A percentile compares a stretch with the other conserved stretches of the same genome.
Conservation (phyloP, 2,888 invertebrate genomes). For the Orthonychiurus folsomi region DNA sequence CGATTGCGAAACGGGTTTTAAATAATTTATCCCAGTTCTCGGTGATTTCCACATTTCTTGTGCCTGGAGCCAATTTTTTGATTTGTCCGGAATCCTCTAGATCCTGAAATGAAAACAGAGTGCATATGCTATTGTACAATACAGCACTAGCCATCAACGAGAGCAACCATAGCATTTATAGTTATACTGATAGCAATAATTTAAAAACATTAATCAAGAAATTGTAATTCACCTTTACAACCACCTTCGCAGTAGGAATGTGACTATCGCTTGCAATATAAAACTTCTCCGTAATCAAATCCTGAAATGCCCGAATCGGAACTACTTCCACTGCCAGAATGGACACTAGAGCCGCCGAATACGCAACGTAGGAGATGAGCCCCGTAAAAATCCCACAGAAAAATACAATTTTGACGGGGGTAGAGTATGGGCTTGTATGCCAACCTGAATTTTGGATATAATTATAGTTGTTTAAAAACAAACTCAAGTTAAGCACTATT, state of each 20-base stretch:
- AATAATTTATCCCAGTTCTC: background rate
- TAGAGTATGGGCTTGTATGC: background rate
- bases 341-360: constrained; percentile 10
- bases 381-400: constrained; percentile 7
- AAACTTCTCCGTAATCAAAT: background rate
- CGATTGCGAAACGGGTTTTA: background rate
- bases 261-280: constrained; percentile 1
- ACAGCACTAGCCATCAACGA: too few relatives aligned
- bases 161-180: too few relatives aligned
- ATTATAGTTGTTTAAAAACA: background rate
- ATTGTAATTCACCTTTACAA: constrained; percentile 5
- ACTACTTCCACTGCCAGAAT: constrained; percentile 8
- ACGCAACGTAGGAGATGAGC: background rate
- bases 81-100: constrained; percentile 1
- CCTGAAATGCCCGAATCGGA: constrained; percentile 2
- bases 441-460: constrained; percentile 7
- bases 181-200: background rate
- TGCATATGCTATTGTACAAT: too few relatives aligned
- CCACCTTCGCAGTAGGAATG: constrained; percentile 6
- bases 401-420: background rate
- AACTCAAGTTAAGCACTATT: background rate
- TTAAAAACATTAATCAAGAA: background rate
- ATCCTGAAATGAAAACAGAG: too few relatives aligned
- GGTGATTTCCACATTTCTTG: constrained; percentile 1
- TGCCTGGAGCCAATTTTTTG: background rate